Base-by-base conservation (phyloP, 23 tunicate species). In the Styela clava region DNA sequence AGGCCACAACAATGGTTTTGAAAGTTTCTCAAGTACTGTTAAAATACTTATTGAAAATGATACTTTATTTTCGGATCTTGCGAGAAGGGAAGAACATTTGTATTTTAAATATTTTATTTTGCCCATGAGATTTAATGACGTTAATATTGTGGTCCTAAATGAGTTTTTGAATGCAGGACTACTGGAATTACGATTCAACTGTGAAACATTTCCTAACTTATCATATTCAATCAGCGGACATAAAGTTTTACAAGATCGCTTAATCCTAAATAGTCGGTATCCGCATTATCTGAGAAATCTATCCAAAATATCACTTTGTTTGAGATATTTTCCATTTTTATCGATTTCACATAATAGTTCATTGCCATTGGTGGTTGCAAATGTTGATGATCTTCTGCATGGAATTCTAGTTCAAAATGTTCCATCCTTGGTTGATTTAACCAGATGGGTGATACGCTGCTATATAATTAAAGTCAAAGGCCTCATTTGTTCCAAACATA, bases 121-220 rank as follows among this genome's bases (percentile, higher is more conserved):
- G 12, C 56, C 56, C 12, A 44, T 44, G 56, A 44, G 56, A 44
- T 44, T 44, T 44, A 44, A 44, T 44, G 56, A 44, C 12, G 56
- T 44, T 44, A 44, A 44, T 12, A 44, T 44, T 44, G 71, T 16
- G 0, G 22, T 67, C 0, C 30, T 29, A 0, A 1, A 25, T 18
- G 22, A 12, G 30, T 67, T 67, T 67, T 67, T 67, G 71, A 67
- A 67, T 29, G 30, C 71, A 18, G 71, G 71, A 16, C 0, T 67
- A 1, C 30, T 29, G 24, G 71, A 67, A 67, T 29, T 67, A 24
- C 71, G 31, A 29, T 1, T 18, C 31, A 0, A 25, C 71, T 67
- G 71, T 22, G 16, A 19, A 16, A 29, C 22, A 19, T 29, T 29
- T 27, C 71, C 71, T 67, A 27, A 67, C 1, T 25, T 1, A 22